Conservation (phyloP, 1,140 invertebrate genomes). For the Monomorium pharaonis region DNA sequence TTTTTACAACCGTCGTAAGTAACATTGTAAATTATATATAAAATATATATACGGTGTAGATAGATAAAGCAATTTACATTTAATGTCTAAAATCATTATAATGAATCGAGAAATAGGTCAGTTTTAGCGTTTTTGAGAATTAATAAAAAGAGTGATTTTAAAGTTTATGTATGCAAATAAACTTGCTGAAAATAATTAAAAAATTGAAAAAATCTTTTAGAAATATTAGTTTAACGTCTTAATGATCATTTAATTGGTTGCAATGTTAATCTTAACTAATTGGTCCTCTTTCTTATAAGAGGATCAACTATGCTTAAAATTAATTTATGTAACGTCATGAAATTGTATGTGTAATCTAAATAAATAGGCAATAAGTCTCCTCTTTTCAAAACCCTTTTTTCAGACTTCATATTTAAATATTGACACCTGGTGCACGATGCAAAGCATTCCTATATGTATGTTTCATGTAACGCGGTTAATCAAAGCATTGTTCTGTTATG, state of each 20-base stretch:
- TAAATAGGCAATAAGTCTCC: background rate
- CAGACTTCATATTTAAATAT: background rate
- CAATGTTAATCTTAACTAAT: background rate
- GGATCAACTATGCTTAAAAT: background rate
- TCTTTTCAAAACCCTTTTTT: background rate
- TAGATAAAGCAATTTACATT: background rate
- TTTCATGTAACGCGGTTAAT: constrained; percentile 24
- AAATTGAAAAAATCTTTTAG: no score
- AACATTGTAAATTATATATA: background rate
- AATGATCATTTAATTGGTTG: background rate
- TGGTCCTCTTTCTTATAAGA: background rate
- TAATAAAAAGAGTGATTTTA: background rate
- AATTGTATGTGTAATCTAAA: background rate
- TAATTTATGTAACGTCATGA: background rate
- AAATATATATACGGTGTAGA: background rate
- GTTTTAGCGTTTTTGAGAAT: background rate
- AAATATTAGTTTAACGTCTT: background rate
- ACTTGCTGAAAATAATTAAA: background rate
- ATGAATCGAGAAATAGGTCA: background rate
- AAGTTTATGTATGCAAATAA: background rate
- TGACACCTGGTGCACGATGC: background rate
- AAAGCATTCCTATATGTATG: background rate
- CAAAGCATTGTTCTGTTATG: constrained; percentile 28
- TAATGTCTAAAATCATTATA: background rate
- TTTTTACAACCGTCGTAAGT: constrained; percentile 16